These are phyloP conservation scores for Petrocephalus zakoni DNA, from an alignment of 2,113 vertebrate genomes.

Conservation along the genomic window DNA sequence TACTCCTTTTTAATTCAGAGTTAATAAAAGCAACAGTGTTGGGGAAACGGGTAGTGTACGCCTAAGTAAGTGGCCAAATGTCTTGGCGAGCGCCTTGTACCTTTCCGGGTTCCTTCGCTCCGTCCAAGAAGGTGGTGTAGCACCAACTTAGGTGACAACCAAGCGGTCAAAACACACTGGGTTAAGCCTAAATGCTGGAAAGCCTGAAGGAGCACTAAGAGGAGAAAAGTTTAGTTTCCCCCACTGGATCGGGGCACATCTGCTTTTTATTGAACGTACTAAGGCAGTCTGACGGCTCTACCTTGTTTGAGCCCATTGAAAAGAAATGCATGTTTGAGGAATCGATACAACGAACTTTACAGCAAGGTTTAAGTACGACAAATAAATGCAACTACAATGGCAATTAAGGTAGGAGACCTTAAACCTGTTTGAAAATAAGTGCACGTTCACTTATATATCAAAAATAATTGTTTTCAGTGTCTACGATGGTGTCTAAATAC, in stretches of 20 bases:
- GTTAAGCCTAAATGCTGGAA: background rate
- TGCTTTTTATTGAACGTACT: background rate
- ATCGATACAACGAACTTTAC: background rate
- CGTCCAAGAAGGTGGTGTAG: background rate
- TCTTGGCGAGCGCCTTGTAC: background rate
- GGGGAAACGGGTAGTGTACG: background rate
- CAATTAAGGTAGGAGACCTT: slow-evolving; percentile 33
- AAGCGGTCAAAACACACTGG: background rate
- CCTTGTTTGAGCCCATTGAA: slow-evolving; percentile 4
- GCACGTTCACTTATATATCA: background rate
- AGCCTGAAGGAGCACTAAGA: background rate
- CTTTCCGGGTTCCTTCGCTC: background rate
- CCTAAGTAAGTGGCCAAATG: background rate
- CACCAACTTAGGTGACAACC: background rate
- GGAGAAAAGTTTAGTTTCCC: background rate
- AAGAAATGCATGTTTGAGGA: slow-evolving; percentile 2
- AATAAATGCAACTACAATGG: slow-evolving; percentile 32
- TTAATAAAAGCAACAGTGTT: background rate
- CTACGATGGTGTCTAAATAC: background rate
- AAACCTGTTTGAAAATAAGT: background rate
- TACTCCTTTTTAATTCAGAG: background rate
- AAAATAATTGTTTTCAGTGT: background rate
- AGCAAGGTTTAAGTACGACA: slow-evolving; percentile 5
- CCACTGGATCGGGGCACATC: background rate
- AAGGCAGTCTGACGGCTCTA: background rate